Conservation (phyloP, 2,888 invertebrate genomes). For the Netelia virgata region DNA sequence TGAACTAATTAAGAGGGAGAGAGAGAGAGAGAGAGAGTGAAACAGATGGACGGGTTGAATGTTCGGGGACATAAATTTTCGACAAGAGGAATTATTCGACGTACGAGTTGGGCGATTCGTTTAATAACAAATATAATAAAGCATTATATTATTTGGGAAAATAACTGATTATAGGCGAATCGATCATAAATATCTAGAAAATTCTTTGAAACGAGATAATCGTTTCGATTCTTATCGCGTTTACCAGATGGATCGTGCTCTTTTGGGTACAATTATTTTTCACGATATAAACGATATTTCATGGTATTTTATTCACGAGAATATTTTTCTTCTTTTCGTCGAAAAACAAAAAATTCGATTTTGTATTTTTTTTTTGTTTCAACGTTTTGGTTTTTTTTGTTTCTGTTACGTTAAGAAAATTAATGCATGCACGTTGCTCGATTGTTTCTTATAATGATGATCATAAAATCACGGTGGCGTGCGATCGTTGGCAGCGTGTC, state of each 20-base stretch:
- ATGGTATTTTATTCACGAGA: too few relatives aligned
- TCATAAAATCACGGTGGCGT: constrained; percentile 53
- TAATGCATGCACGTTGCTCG: neutral
- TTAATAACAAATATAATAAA: neutral
- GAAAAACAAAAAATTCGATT: neutral
- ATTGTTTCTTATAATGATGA: neutral
- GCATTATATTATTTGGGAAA: neutral
- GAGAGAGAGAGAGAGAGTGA: neutral
- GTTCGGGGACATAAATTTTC: neutral
- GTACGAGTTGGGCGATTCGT: neutral
- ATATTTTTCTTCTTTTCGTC: neutral
- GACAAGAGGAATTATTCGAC: neutral
- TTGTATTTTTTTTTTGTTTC: neutral
- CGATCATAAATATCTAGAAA: neutral
- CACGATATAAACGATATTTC: too few relatives aligned
- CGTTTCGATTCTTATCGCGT: too few relatives aligned
- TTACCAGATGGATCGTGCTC: too few relatives aligned
- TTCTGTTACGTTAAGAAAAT: neutral
- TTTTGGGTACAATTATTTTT: too few relatives aligned
- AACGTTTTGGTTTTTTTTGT: neutral
- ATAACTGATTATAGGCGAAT: neutral
- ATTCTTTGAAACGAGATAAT: too few relatives aligned
- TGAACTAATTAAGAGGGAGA: neutral
- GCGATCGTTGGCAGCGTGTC: constrained; percentile 18
- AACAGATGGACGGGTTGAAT: neutral